These are phyloP conservation scores for Archocentrus centrarchus DNA, from an alignment of 2,113 vertebrate species.

Conservation along the genomic window DNA sequence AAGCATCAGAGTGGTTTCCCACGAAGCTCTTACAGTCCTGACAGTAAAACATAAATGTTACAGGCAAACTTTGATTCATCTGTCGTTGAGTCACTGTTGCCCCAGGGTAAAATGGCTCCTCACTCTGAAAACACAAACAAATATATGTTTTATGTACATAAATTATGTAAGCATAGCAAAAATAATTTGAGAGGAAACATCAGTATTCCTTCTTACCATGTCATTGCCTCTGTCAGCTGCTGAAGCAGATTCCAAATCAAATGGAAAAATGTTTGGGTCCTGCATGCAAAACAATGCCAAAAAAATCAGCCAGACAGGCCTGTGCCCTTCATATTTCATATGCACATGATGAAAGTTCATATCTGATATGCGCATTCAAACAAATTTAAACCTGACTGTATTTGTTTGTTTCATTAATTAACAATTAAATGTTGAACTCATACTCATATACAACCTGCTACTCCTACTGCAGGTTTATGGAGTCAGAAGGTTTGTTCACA, in stretches of 20 bases:
- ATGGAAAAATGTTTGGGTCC: neutral
- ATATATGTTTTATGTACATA: neutral
- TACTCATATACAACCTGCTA: neutral
- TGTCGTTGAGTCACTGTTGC: neutral
- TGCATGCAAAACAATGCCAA: neutral
- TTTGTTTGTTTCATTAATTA: neutral
- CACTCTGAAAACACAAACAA: neutral
- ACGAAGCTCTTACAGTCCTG: neutral
- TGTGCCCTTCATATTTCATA: neutral
- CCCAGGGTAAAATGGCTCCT: neutral
- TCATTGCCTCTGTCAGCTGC: neutral
- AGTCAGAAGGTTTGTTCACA: neutral
- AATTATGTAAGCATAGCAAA: neutral
- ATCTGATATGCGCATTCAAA: neutral
- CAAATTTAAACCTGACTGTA: neutral
- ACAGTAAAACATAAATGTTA: neutral
- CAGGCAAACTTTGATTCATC: neutral
- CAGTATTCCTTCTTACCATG: neutral
- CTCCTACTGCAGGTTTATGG: rapidly evolving
- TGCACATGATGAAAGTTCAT: rapidly evolving
- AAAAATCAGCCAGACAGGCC: rapidly evolving
- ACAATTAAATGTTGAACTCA: no score
- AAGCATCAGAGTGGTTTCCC: neutral
- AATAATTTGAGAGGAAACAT: neutral
- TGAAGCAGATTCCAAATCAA: neutral